Base-by-base conservation (phyloP, 2,113 vertebrate genomes). In the Oostethus manadensis region DNA sequence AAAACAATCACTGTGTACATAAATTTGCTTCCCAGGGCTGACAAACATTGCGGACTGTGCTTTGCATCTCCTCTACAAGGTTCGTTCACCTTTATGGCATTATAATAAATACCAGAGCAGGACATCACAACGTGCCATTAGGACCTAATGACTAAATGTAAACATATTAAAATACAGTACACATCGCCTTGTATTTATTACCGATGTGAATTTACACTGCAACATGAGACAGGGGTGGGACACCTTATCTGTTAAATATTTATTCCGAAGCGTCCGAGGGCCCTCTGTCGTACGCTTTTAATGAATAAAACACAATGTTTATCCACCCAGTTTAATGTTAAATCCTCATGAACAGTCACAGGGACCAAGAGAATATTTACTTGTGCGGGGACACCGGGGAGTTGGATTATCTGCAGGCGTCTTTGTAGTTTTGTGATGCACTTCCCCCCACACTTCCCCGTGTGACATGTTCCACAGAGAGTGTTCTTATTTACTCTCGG, bases 291-390 rank as follows among this genome's bases (percentile, higher is more conserved):
- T 83, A 73, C 67, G 63, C 80, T 82, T n/a, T 77, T 89, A 87
- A 89, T 90, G 88, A 89, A 89, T 89, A 85, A 89, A 90, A 89
- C 86, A 87, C 83, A 68, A 80, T 89, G 86, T 89, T 88, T 85
- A 87, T 90, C 86, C 84, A 87, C 66, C 72, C 66, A 77, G 76
- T 84, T 82, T 83, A 85, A 82, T 64, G 76, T 78, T 80, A 84
- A 81, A 86, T 90, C 81, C 84, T 80, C 65, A 18, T 81, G 84
- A 89, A 89, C 78, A 88, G 84, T 87, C 78, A 70, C 67, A 55
- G 85, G 81, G 84, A 87, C 83, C 82, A 84, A 56, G 86, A 87
- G 83, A 84, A 86, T 88, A 87, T 88, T 88, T 87, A 87, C 80
- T 86, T 77, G 78, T 80, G 64, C 65, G 70, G 71, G 66, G 80